These are phyloP conservation scores for Malacoraja senta DNA, from an alignment of 2,797 vertebrate genomes.

Conservation along the genomic window DNA sequence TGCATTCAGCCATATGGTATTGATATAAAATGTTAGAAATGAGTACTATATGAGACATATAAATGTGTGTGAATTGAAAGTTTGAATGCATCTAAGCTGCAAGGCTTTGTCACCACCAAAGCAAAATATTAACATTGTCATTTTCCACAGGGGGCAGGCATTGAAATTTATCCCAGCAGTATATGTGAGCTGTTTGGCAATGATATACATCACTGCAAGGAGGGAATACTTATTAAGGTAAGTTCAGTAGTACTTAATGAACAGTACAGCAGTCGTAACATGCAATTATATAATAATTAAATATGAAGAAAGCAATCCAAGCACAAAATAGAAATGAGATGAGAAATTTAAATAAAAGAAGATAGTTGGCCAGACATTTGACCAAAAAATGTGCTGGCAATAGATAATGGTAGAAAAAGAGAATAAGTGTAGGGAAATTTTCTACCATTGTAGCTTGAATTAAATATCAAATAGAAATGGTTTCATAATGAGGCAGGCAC, in stretches of 20 bases:
- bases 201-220: conserved; percentile 87
- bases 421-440: background rate
- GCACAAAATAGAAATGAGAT: background rate
- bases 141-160: conserved; percentile 73
- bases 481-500: background rate
- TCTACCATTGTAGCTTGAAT: background rate
- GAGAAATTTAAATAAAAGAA: background rate
- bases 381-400: background rate
- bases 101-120: background rate
- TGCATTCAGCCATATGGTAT: background rate
- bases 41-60: background rate
- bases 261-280: background rate
- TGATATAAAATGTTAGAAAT: background rate
- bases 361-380: background rate
- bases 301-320: background rate
- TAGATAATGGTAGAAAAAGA: background rate
- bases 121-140: background rate
- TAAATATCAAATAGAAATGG: background rate
- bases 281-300: background rate
- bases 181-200: conserved; percentile 71
- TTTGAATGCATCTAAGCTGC: background rate
- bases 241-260: conserved; percentile 39
- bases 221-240: conserved; percentile 92
- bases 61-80: background rate
- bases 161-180: conserved; percentile 89